A percentile compares a stretch with the other conserved stretches of the same genome.
Conservation (phyloP, 2,113 vertebrate genomes). For the Callaeas wilsoni region DNA sequence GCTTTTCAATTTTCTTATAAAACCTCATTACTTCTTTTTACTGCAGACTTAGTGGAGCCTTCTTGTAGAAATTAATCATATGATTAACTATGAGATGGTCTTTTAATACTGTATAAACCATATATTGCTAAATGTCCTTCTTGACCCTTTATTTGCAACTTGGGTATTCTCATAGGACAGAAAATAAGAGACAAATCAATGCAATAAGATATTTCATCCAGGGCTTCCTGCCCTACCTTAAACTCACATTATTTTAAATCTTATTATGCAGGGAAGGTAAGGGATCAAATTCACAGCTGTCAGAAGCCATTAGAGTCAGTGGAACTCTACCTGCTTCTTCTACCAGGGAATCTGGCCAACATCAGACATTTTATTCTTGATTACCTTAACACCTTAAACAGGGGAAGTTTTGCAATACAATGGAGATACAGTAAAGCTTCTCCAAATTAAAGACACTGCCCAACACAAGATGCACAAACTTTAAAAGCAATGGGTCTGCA, state of each 20-base stretch:
- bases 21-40: slow-evolving; percentile 70
- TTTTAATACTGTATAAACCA: slow-evolving; percentile 69
- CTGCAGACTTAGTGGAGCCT: slow-evolving; percentile 74
- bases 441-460: not conserved
- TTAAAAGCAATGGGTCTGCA: not conserved
- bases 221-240: slow-evolving; percentile 33
- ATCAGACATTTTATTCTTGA: not conserved
- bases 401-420: not conserved
- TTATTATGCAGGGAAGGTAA: slow-evolving; percentile 57
- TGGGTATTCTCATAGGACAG: slow-evolving; percentile 55
- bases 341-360: not conserved
- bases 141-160: slow-evolving; percentile 67
- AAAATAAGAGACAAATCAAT: slow-evolving; percentile 59
- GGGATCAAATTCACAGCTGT: slow-evolving; percentile 23
- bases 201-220: slow-evolving; percentile 63
- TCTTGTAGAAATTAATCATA: slow-evolving; percentile 66
- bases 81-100: slow-evolving; percentile 66
- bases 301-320: slow-evolving; percentile 33
- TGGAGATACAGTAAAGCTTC: not conserved
- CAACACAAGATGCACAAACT: not conserved
- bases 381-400: not conserved
- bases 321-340: not conserved
- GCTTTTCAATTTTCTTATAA: slow-evolving; percentile 62
- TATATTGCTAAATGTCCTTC: slow-evolving; percentile 58
- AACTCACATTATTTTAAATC: slow-evolving; percentile 53